These are phyloP conservation scores for Urocyon cinereoargenteus DNA, from an alignment of 2,797 vertebrate species.

Conservation along the genomic window DNA sequence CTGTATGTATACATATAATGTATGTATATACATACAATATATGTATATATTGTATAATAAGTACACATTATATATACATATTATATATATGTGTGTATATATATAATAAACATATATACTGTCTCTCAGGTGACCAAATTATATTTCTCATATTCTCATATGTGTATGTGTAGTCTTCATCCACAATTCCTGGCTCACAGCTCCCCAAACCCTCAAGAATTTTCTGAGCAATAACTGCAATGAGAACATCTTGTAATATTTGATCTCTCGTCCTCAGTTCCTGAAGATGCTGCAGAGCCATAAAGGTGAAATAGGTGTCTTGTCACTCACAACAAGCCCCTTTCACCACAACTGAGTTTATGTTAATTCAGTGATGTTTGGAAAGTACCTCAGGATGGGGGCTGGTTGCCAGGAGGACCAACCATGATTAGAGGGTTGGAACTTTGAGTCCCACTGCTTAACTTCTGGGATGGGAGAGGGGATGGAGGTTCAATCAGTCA, in stretches of 20 bases:
- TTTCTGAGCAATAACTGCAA: not conserved
- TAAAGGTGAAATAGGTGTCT: not conserved
- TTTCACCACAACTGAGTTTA: not conserved
- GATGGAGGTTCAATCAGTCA: not conserved
- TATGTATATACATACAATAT: not conserved
- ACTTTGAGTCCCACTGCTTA: not conserved
- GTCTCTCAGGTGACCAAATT: not conserved
- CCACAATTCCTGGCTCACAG: not conserved
- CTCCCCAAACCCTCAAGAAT: not conserved
- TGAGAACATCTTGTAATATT: not conserved
- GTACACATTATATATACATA: too few species aligned
- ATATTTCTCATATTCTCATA: not conserved
- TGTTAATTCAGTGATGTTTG: not conserved
- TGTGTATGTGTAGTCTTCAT: not conserved
- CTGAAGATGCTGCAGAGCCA: not conserved
- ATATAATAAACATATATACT: too few species aligned
- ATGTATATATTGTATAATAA: not conserved
- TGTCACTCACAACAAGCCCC: not conserved
- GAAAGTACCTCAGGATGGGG: not conserved
- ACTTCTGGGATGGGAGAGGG: not conserved
- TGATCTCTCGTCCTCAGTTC: not conserved
- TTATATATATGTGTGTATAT: too few species aligned
- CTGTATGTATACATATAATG: too few species aligned
- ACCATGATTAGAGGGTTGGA: not conserved
- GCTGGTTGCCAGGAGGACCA: not conserved